These are phyloP conservation scores for Isaurus tuberculatus DNA, from an alignment of 92 coral and sea anemone genomes.

Conservation along the genomic window DNA sequence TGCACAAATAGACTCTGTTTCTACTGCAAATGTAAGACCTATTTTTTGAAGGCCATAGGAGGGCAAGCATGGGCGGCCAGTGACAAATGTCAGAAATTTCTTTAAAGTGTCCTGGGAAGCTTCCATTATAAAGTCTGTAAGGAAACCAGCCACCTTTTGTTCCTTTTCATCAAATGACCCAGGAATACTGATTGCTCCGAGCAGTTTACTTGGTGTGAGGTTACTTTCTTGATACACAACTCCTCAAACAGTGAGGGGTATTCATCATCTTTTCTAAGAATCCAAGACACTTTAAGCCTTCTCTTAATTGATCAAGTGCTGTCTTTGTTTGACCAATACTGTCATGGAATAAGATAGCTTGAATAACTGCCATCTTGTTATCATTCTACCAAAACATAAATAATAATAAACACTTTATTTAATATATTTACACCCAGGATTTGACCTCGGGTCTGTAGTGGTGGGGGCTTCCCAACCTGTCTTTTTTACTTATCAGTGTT, in stretches of 20 bases:
- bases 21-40: conserved; percentile 14
- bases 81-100: conserved; percentile 47
- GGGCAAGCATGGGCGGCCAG: conserved; percentile 53
- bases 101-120: conserved; percentile 49
- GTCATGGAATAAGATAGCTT: conserved; percentile 63
- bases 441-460: no score
- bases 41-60: conserved; percentile 53
- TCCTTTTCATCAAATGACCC: conserved; percentile 36
- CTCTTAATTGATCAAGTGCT: conserved; percentile 54
- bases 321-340: conserved; percentile 52
- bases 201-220: conserved; percentile 25
- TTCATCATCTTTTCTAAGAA: conserved; percentile 50
- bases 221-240: conserved; percentile 42
- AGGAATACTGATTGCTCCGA: conserved; percentile 40
- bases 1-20: conserved; percentile 42
- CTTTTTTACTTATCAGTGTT: no score
- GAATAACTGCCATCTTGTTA: conserved; percentile 54
- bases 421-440: no score
- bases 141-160: conserved; percentile 44
- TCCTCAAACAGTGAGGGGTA: conserved; percentile 55
- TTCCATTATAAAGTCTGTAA: conserved; percentile 50
- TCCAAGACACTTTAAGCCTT: conserved; percentile 46
- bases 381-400: conserved; percentile 47
- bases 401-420: neutral
- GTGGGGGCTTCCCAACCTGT: no score